phyloP scores from a whole-genome alignment of 2,888 invertebrate genomes.

The Melanophora roralis region DNA sequence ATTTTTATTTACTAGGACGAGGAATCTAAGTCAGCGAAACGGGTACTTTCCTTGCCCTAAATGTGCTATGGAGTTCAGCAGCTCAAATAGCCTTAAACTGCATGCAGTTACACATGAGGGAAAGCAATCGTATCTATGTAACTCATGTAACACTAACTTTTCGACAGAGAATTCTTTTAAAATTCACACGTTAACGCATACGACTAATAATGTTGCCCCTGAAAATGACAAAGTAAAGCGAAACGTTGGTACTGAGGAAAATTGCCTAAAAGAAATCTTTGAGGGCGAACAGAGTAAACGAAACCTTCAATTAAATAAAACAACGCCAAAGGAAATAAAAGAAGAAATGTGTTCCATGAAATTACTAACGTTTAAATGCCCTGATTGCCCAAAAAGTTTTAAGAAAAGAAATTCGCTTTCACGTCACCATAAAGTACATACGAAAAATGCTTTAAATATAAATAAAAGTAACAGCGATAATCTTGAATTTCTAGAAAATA shows the following conservation, averaged over 20 bases:
- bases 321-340: conserved; percentile 54
- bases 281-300: neutral
- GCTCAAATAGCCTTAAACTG: conserved; percentile 76
- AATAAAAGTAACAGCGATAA: neutral
- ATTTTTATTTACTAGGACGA: conserved; percentile 36
- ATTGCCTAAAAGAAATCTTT: neutral
- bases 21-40: conserved; percentile 55
- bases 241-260: neutral
- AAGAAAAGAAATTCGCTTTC: conserved; percentile 76
- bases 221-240: neutral
- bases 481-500: neutral
- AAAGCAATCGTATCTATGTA: conserved; percentile 69
- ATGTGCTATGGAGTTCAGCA: conserved; percentile 78
- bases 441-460: conserved; percentile 16
- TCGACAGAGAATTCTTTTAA: conserved; percentile 26
- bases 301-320: neutral
- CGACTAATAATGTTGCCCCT: neutral
- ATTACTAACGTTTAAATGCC: conserved; percentile 71
- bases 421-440: conserved; percentile 77
- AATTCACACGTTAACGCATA: conserved; percentile 24
- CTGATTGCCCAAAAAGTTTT: conserved; percentile 78
- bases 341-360: conserved; percentile 19
- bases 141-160: conserved; percentile 62
- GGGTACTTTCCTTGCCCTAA: conserved; percentile 72
- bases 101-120: conserved; percentile 67